Base-by-base conservation (phyloP, 1,140 invertebrate genomes). In the Ooceraea biroi region DNA sequence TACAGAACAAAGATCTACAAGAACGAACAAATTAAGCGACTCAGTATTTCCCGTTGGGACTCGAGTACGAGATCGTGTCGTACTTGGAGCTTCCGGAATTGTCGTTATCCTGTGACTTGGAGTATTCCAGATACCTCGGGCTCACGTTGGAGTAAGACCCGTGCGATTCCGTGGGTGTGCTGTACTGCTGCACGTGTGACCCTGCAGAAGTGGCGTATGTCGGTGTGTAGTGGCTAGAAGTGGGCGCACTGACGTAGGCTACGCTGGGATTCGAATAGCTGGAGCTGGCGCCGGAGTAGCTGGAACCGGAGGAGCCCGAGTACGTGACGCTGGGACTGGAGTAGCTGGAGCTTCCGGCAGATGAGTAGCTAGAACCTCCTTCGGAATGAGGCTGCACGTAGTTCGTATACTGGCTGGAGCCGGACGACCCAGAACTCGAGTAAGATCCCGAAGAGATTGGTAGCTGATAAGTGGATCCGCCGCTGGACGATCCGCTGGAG, bases 41-140 rank as follows among this genome's bases (percentile, higher is more conserved):
- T 83, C n/a, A 86, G 48, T 89, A 91, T 71, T 93, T 93, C 77
- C 88, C 91, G 25, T 77, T 85, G 46, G 88, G 83, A 57, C 90
- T 90, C 0, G 94, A 94, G 63, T 94, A 94, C 4, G 94, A 94
- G 69, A 94, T 94, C 27, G 94, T 94, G 44, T 94, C 94, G 61
- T 94, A 94, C 82, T 91, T 92, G 0, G 87, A 78, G 60, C 71
- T 73, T 10, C 50, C 74, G 0, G 84, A 57, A 30, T 90, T 71
- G 3, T 57, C 30, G 12, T 50, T 90, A 1, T 92, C 90, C n/a
- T 82, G 61, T 17, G 88, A 66, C 30, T 91, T 94, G 1, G 89
- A 61, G 69, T 92, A 93, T 11, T 85, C 87, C 1, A 91, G 27
- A 63, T 94, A 93, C 19, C 91, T 90, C 0, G 92, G 88, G n/a